Conservation (phyloP, 2,888 invertebrate genomes). For the Temnothorax unifasciatus region DNA sequence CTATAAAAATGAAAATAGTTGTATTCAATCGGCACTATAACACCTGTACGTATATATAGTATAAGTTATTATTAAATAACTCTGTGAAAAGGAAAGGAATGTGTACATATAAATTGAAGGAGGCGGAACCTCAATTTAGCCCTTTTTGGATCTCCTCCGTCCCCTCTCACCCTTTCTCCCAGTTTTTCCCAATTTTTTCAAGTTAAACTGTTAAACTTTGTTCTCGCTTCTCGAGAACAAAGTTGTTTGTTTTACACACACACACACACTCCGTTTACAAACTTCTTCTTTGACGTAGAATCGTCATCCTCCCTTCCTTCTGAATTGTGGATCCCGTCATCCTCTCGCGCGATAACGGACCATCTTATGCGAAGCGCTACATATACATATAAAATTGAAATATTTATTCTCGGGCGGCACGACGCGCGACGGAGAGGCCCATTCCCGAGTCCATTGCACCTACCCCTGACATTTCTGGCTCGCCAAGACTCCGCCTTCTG, state of each 20-base stretch:
- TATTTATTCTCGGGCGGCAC: constrained; percentile 26
- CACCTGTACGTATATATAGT: constrained; percentile 1
- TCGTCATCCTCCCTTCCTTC: too few relatives aligned
- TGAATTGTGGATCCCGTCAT: too few relatives aligned
- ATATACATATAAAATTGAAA: background rate
- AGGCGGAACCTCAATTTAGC: background rate
- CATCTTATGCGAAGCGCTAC: background rate
- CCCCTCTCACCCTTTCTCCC: too few relatives aligned
- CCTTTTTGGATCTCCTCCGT: background rate
- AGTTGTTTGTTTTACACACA: background rate
- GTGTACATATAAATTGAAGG: background rate
- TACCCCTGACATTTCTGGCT: constrained; percentile 55
- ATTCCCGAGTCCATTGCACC: constrained; percentile 50
- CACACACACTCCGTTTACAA: background rate
- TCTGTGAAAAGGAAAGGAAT: constrained; percentile 27
- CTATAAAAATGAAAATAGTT: constrained; percentile 14
- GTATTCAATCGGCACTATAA: constrained; percentile 37
- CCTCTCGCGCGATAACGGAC: background rate
- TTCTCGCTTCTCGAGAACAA: background rate
- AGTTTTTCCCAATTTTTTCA: background rate
- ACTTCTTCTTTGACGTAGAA: background rate
- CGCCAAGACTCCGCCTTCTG: constrained; percentile 74
- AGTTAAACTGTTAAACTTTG: background rate
- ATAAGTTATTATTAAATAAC: constrained; percentile 36
- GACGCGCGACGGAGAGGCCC: constrained; percentile 10